These are phyloP conservation scores for Phalacrocorax carbo DNA, from an alignment of 2,113 vertebrate species.

Conservation along the genomic window DNA sequence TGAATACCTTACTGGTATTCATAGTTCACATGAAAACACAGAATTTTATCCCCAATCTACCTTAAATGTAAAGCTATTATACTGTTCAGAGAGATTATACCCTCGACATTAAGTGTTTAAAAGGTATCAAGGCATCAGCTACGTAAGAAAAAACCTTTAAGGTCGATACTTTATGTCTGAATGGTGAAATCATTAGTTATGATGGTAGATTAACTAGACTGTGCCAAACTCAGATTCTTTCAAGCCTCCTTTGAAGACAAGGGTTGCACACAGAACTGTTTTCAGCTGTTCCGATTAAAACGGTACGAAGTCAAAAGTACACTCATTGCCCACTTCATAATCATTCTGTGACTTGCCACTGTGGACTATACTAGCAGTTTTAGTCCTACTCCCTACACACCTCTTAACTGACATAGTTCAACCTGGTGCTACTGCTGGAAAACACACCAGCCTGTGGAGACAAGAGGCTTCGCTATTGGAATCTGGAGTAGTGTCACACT, in stretches of 20 bases:
- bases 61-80: slow-evolving; percentile 51
- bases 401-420: background rate
- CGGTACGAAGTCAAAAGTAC: background rate
- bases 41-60: slow-evolving; percentile 61
- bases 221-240: background rate
- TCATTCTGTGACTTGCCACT: background rate
- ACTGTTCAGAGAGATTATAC: slow-evolving; percentile 42
- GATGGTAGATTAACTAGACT: slow-evolving; percentile 40
- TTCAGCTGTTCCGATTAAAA: background rate
- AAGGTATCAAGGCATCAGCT: slow-evolving; percentile 28
- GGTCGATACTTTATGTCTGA: slow-evolving; percentile 5
- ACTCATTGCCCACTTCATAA: background rate
- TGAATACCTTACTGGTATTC: slow-evolving; percentile 49
- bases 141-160: slow-evolving; percentile 44
- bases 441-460: background rate
- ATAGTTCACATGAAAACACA: slow-evolving; percentile 43
- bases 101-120: slow-evolving; percentile 34
- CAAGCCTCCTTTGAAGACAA: background rate
- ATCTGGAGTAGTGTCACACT: background rate
- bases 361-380: background rate
- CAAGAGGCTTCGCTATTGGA: background rate
- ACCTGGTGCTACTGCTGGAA: background rate
- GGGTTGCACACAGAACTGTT: background rate
- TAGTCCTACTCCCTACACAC: background rate
- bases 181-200: slow-evolving; percentile 35